A percentile compares a stretch with the other conserved stretches of the same genome.
Evolutionary conservation across 2,113 vertebrate genomes (phyloP).

Genomic region (Aramus guarauna): DNA sequence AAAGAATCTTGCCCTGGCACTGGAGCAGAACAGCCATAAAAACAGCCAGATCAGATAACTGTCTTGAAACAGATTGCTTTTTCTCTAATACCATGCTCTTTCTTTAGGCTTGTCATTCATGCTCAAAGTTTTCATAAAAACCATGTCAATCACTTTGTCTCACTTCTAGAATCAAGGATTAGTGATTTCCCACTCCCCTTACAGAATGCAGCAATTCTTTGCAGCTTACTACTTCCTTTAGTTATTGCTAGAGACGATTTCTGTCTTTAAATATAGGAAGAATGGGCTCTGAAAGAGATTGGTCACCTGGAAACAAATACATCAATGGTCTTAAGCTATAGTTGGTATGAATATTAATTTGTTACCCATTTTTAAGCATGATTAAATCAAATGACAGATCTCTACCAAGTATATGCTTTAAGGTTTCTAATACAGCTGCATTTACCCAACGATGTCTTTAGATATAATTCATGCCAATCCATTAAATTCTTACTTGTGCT

Average conservation of each 20-base stretch:
- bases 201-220: background rate
- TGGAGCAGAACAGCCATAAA: constrained; percentile 39
- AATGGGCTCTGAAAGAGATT: background rate
- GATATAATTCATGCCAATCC: background rate
- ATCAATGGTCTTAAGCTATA: background rate
- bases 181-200: background rate
- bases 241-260: background rate
- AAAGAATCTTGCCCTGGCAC: constrained; percentile 30
- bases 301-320: background rate
- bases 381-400: background rate
- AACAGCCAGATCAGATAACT: constrained; percentile 57
- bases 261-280: background rate
- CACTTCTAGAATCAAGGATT: background rate
- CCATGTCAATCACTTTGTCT: constrained; percentile 35
- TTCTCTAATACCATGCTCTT: constrained; percentile 51
- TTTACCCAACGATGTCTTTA: background rate
- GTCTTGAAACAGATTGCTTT: constrained; percentile 66
- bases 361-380: background rate
- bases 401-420: background rate
- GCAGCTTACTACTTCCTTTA: background rate
- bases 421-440: background rate
- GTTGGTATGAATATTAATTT: background rate
- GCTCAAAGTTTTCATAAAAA: constrained; percentile 51
- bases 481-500: background rate
- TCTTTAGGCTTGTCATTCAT: constrained; percentile 65